Base-by-base conservation (phyloP, 2,888 invertebrate genomes). In the Mamestra brassicae region DNA sequence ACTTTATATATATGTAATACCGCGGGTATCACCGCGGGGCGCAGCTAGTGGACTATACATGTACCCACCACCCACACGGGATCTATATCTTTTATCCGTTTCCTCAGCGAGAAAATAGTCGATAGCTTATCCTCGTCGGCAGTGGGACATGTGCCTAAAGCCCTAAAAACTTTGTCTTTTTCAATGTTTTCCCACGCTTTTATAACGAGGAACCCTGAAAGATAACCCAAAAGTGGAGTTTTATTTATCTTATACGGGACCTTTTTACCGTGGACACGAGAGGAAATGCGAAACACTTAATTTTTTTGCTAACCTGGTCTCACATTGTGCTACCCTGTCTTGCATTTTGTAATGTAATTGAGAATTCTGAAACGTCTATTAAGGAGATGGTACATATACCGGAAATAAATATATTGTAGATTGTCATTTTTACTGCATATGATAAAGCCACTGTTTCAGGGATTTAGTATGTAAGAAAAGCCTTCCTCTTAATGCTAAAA, bases 211-310 rank as follows among this genome's bases (percentile, higher is more conserved):
- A 62, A 50, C 74, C 68, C 57, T 72, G 47, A 72, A 34, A 73
- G 81, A 78, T 84, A 78, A 73, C 72, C 38, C 69, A 55, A 57
- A 47, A 64, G 65, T 55, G 70, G 57, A 79, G n/a, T 74, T 86
- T 73, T 76, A 78, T 79, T 86, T 84, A 78, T 80, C 66, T 77
- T 71, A 66, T 73, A 79, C 69, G 67, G 36, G 15, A 54, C 70
- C 66, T 71, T 85, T 86, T 82, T 71, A 26, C 38, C 34, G 50
- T 54, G 62, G 60, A 70, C 69, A 60, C 54, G 52, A 64, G 71
- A 72, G 70, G 64, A 70, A 73, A 81, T 78, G 61, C 60, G 73
- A 55, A 63, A 72, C 67, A 57, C 15, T 76, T 76, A n/a, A 34
- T 66, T 71, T 66, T 0, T 74, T 77, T 55, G 61, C 58, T 71